A percentile compares a stretch with the other conserved stretches of the same genome.
Evolutionary conservation across 2,113 vertebrate genomes (phyloP).

Genomic region (Chinchilla lanigera): DNA sequence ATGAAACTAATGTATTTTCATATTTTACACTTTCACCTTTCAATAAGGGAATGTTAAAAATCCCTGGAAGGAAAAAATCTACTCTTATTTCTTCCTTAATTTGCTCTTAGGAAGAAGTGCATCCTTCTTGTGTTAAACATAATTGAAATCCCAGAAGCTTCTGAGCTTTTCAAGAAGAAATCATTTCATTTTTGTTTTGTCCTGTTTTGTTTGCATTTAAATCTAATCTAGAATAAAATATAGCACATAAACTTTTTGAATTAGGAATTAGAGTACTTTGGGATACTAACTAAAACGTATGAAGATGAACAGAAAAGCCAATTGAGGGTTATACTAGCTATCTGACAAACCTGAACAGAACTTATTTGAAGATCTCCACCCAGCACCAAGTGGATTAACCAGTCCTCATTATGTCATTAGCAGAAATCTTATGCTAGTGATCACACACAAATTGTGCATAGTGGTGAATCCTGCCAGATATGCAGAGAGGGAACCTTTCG

Average conservation of each 20-base stretch:
- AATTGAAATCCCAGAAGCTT: constrained; percentile 10
- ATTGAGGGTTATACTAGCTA: not conserved
- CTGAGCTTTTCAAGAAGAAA: not conserved
- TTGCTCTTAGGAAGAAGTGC: not conserved
- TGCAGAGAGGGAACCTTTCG: not conserved
- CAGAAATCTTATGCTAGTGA: not conserved
- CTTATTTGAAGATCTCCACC: not conserved
- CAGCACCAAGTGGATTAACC: not conserved
- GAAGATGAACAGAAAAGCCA: constrained; percentile 26
- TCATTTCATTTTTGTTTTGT: not conserved
- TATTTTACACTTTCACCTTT: constrained; percentile 34
- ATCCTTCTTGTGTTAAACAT: constrained; percentile 2
- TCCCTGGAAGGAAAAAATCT: not conserved
- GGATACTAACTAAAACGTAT: not conserved
- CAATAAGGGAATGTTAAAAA: constrained; percentile 40
- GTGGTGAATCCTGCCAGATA: not conserved
- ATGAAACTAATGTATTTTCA: constrained; percentile 10
- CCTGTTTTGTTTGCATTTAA: not conserved
- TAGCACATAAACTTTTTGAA: constrained; percentile 8
- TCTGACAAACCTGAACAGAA: not conserved
- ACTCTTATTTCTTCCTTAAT: not conserved
- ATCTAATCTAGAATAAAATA: not conserved
- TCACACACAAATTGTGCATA: not conserved
- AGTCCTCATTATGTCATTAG: not conserved
- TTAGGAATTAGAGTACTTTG: constrained; percentile 33